These are phyloP conservation scores for Nematopogon swammerdamellus DNA, from an alignment of 2,888 invertebrate species.

Conservation along the genomic window DNA sequence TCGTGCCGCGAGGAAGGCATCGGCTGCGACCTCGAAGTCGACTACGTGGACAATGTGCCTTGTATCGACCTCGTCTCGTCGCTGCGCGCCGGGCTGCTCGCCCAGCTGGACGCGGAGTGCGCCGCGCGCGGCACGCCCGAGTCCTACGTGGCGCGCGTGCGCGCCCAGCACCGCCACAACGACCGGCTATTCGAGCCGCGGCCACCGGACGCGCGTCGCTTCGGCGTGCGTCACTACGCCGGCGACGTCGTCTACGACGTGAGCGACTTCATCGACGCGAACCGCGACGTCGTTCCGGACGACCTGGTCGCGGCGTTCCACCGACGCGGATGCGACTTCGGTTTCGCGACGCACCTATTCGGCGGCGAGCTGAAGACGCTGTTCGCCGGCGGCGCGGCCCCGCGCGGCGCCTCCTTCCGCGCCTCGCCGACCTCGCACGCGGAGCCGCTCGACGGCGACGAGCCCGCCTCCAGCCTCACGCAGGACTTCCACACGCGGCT, in stretches of 20 bases:
- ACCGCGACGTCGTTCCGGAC: constrained; percentile 89
- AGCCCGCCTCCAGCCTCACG: constrained; percentile 84
- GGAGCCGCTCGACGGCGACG: constrained; percentile 77
- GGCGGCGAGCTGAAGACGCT: constrained; percentile 88
- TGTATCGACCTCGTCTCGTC: constrained; percentile 95
- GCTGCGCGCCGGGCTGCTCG: constrained; percentile 84
- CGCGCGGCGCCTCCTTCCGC: constrained; percentile 76
- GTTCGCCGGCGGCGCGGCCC: constrained; percentile 69
- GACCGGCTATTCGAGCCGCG: constrained; percentile 77
- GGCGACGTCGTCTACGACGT: constrained; percentile 86
- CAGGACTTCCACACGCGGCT: constrained; percentile 94
- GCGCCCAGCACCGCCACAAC: constrained; percentile 79
- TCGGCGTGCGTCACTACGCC: constrained; percentile 88
- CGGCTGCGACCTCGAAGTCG: constrained; percentile 83
- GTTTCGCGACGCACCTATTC: constrained; percentile 96
- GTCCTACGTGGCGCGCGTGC: constrained; percentile 66
- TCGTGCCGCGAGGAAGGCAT: constrained; percentile 93
- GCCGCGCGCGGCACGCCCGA: constrained; percentile 79
- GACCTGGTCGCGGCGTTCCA: constrained; percentile 91
- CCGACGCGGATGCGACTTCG: constrained; percentile 90
- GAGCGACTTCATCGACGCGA: constrained; percentile 84
- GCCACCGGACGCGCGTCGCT: constrained; percentile 74
- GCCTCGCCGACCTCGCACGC: constrained; percentile 89
- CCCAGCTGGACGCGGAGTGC: constrained; percentile 90
- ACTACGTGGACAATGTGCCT: constrained; percentile 93